phyloP scores from a whole-genome alignment of 1,140 invertebrate genomes.

The Brachionus rotundiformis region DNA sequence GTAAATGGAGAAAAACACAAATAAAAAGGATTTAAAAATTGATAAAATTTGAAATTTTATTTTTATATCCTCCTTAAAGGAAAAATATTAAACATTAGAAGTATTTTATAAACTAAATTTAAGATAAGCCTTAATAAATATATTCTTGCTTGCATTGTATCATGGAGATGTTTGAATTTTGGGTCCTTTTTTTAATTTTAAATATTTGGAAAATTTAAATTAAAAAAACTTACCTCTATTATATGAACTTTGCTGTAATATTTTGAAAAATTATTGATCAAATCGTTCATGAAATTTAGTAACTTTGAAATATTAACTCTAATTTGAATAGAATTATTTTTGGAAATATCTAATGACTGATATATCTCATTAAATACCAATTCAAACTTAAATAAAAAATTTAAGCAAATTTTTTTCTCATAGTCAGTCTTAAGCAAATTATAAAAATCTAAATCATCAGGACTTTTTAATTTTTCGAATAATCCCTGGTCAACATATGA shows the following conservation, averaged over 20 bases:
- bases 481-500: constrained; percentile 12
- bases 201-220: neutral
- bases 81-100: constrained; percentile 21
- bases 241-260: constrained; percentile 49
- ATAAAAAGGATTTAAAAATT: neutral
- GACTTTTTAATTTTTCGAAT: neutral
- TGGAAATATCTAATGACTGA: neutral
- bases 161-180: constrained; percentile 22
- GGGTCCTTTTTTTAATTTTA: neutral
- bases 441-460: constrained; percentile 25
- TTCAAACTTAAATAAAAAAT: constrained; percentile 49
- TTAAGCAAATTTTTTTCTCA: constrained; percentile 24
- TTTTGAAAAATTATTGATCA: neutral
- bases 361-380: constrained; percentile 19
- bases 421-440: neutral
- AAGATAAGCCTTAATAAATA: constrained; percentile 5
- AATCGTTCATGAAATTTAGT: neutral
- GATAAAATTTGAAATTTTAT: neutral
- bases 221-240: constrained; percentile 25
- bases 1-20: too few relatives aligned
- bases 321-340: neutral
- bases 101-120: neutral
- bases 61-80: neutral
- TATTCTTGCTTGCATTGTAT: constrained; percentile 35
- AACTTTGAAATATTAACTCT: constrained; percentile 3